phyloP scores from a whole-genome alignment of 2,797 vertebrate genomes.

The Lacerta viridis region DNA sequence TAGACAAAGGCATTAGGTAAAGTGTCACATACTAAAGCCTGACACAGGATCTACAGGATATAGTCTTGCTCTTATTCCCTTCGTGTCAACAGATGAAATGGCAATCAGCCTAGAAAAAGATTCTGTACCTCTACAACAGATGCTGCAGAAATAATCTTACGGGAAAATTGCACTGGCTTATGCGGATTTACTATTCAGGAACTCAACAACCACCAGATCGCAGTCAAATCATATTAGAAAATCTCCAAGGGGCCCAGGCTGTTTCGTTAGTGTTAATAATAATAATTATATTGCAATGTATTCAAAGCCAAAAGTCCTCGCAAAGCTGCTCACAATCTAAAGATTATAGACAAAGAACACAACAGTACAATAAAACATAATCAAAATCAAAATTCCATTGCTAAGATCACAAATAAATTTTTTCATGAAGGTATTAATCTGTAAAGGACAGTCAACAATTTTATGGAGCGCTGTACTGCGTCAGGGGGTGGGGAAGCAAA shows the following conservation, averaged over 20 bases:
- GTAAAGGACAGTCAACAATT: background rate
- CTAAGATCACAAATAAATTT: background rate
- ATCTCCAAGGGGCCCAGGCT: rapidly evolving
- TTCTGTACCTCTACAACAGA: background rate
- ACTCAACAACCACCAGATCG: background rate
- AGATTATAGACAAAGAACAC: too few relatives aligned
- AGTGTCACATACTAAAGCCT: background rate
- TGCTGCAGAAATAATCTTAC: background rate
- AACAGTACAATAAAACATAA: too few relatives aligned
- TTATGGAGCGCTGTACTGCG: background rate
- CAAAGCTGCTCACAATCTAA: too few relatives aligned
- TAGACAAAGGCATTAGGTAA: background rate
- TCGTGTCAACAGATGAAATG: background rate
- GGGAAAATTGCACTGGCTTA: rapidly evolving
- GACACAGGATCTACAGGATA: background rate
- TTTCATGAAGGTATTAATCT: slow-evolving; percentile 26
- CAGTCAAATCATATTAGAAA: slow-evolving; percentile 13
- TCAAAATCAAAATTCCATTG: too few relatives aligned
- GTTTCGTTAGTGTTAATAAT: background rate
- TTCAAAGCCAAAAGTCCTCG: too few relatives aligned
- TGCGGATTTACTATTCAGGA: background rate
- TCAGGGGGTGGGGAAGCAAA: background rate
- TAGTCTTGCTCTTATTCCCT: background rate
- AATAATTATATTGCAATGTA: too few relatives aligned
- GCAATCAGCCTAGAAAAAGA: slow-evolving; percentile 1